These are phyloP conservation scores for Bryconaethiops microstoma DNA, from an alignment of 2,797 vertebrate species.

Conservation along the genomic window DNA sequence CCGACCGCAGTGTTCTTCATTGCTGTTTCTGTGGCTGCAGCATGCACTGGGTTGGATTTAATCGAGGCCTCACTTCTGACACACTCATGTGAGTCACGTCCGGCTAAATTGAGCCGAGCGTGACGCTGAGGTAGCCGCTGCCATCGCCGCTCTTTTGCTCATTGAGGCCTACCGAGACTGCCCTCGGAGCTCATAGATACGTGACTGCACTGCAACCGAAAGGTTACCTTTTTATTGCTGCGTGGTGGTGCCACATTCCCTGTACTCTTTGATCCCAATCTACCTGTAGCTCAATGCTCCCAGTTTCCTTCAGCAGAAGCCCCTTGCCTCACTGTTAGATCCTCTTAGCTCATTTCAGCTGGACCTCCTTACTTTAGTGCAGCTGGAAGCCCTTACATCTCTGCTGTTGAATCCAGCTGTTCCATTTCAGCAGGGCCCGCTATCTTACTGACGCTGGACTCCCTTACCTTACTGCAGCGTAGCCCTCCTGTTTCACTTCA, in stretches of 20 bases:
- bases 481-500: neutral
- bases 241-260: neutral
- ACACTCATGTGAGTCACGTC: conserved; percentile 50
- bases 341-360: neutral
- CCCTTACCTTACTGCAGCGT: neutral
- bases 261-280: neutral
- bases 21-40: conserved; percentile 47
- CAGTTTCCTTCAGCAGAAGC: neutral
- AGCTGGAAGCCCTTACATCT: neutral
- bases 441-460: neutral
- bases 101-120: conserved; percentile 50
- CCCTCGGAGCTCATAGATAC: conserved; percentile 18
- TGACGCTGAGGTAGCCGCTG: conserved; percentile 41
- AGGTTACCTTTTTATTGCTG: neutral
- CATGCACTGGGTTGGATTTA: conserved; percentile 55
- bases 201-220: conserved; percentile 36
- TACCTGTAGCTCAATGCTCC: neutral
- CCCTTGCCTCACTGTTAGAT: neutral
- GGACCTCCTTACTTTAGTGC: neutral
- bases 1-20: conserved; percentile 54
- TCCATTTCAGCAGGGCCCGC: too few relatives aligned
- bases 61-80: conserved; percentile 51
- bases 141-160: conserved; percentile 23
- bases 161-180: neutral
- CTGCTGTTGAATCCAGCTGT: neutral